Percentiles rank a stretch among this genome's conserved stretches.
These are phyloP conservation scores for Panulirus ornatus DNA, from an alignment of 1,140 invertebrate species.

Conservation along the genomic window DNA sequence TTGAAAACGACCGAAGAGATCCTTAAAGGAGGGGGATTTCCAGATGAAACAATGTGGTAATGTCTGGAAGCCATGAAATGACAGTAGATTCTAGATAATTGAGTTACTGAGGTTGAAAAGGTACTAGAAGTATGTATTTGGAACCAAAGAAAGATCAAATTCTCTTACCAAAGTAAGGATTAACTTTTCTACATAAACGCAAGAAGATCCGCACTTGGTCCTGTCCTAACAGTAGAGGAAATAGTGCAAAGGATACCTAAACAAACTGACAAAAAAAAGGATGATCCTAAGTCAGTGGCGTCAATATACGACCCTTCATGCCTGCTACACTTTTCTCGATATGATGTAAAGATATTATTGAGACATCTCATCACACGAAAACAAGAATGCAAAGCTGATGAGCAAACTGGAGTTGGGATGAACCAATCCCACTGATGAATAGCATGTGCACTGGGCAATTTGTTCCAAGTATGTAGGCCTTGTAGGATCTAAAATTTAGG, in stretches of 20 bases:
- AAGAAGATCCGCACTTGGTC: background rate
- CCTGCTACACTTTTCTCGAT: conserved; percentile 47
- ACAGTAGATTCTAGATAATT: background rate
- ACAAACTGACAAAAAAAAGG: background rate
- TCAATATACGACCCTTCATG: conserved; percentile 35
- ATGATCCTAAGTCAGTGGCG: conserved; percentile 43
- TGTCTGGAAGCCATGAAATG: background rate
- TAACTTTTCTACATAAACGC: too few species aligned
- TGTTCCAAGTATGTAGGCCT: conserved; percentile 39
- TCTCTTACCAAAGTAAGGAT: conserved; percentile 32
- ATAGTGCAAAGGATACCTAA: too few species aligned
- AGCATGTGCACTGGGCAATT: background rate
- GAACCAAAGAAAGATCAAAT: conserved; percentile 45
- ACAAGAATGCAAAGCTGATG: too few species aligned
- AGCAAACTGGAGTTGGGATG: conserved; percentile 37
- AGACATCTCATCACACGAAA: too few species aligned
- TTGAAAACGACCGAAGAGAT: too few species aligned
- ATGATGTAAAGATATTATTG: too few species aligned
- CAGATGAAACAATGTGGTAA: too few species aligned
- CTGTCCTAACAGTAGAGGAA: too few species aligned
- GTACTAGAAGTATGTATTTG: conserved; percentile 36
- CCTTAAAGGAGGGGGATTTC: too few species aligned
- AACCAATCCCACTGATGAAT: background rate
- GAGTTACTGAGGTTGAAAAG: conserved; percentile 19
- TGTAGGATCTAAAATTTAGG: conserved; percentile 21